Evolutionary conservation across 2,797 vertebrate genomes (phyloP), one percentile per base, ranked within the genome.

Genomic region (Argya squamiceps): DNA sequence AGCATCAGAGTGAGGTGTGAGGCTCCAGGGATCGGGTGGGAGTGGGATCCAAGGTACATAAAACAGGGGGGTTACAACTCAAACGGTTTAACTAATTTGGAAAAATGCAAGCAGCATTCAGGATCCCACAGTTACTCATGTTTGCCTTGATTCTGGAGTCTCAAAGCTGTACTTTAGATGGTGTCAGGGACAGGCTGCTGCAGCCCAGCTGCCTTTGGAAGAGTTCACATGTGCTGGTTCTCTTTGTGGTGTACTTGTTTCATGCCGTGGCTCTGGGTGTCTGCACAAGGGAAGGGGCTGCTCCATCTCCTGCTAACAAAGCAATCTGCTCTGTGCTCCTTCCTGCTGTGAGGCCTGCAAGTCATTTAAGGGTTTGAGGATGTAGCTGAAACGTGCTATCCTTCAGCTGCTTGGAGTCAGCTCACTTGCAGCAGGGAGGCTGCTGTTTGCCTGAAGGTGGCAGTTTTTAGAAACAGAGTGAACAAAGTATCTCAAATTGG

Each of bases 31-130:
- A 15, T 30, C 23, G 60, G 24, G 8, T 64, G 34, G 39, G 23
- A 53, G 12, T 1, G 39, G 67, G 52, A 18, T 41, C 77, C n/a
- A 3, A 12, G 59, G 29, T 26, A 2, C 2, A 0, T 12, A 3
- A 32, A 49, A 4, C 2, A 0, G 22, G 9, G 53, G 55, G 39
- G 27, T 34, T 59, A 32, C 21, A 29, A 1, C 19, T 52, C 55
- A 24, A 22, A 29, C 5, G 2, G 18, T 24, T 50, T 5, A 4
- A 49, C 5, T 47, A 2, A 44, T 52, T n/a, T 21, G 27, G 73
- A 52, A 62, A 41, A 68, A 13, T 1, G 15, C 39, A 24, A 24
- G 46, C 41, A 50, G 41, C 1, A 0, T 50, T 79, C 10, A 0
- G 15, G 68, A 26, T 50, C 21, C 68, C 0, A 0, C 41, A 29